phyloP scores from a whole-genome alignment of 2,797 vertebrate genomes.

The Ciconia nigra region DNA sequence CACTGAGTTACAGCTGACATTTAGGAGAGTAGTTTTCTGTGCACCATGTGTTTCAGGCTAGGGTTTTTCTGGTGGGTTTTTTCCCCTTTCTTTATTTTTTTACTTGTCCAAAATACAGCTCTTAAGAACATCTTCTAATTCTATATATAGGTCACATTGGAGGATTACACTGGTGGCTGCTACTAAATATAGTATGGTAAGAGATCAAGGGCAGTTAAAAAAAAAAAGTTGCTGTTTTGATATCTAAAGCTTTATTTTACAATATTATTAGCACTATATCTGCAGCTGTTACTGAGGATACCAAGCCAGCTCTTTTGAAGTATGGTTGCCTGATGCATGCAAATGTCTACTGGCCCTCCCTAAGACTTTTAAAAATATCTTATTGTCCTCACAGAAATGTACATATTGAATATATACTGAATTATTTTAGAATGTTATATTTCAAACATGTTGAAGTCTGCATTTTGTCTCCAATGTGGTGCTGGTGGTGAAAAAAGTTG shows the following conservation, averaged over 20 bases:
- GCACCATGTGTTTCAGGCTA: not conserved
- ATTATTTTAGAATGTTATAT: not conserved
- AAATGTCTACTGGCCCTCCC: not conserved
- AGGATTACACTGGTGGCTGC: not conserved
- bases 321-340: not conserved
- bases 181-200: not conserved
- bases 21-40: not conserved
- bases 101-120: not conserved
- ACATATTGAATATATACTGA: not conserved
- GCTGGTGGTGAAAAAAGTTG: not conserved
- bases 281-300: constrained; percentile 4
- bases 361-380: not conserved
- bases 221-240: not conserved
- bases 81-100: not conserved
- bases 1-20: not conserved
- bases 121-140: not conserved
- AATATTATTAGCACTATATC: not conserved
- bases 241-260: constrained; percentile 29
- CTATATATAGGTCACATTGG: not conserved
- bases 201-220: constrained; percentile 4
- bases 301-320: not conserved
- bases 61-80: accelerated
- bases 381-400: not conserved
- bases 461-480: not conserved
- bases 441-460: not conserved